phyloP scores from a whole-genome alignment of 2,888 invertebrate genomes.

The Protophormia terraenovae region DNA sequence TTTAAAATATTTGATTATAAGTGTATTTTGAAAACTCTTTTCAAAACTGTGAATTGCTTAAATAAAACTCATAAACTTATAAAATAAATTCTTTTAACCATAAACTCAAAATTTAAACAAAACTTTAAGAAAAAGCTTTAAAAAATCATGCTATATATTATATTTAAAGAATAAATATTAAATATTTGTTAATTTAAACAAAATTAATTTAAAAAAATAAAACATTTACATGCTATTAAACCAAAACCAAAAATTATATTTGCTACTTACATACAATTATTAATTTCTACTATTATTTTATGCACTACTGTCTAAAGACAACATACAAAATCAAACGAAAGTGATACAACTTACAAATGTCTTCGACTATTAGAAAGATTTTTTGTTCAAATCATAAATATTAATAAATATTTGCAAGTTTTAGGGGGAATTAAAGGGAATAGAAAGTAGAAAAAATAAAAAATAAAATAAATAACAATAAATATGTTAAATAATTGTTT shows the following conservation, averaged over 20 bases:
- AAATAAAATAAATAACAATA: constrained; percentile 22
- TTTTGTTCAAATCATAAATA: constrained; percentile 13
- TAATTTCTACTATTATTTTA: constrained; percentile 31
- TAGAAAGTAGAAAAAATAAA: constrained; percentile 53
- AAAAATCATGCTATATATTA: constrained; percentile 15
- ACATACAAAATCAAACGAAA: constrained; percentile 33
- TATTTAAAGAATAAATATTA: neutral
- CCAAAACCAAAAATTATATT: neutral
- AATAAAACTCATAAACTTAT: constrained; percentile 59
- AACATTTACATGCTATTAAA: constrained; percentile 50
- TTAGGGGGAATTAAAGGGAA: constrained; percentile 27
- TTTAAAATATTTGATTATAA: constrained; percentile 8
- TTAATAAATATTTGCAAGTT: constrained; percentile 19
- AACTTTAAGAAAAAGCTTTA: neutral
- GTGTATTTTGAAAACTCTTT: constrained; percentile 22
- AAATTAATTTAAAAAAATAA: neutral
- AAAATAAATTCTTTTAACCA: constrained; percentile 40
- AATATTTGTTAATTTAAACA: neutral
- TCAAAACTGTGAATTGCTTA: constrained; percentile 79
- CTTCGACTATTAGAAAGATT: constrained; percentile 73
- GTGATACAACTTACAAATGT: constrained; percentile 75
- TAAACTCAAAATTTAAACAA: neutral
- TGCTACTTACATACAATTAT: constrained; percentile 29
- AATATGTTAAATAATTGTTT: constrained; percentile 22
- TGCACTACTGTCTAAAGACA: constrained; percentile 39